Evolutionary conservation across 2,797 vertebrate genomes (phyloP), one percentile per base, ranked within the genome.

Genomic region (Micrastur ruficollis): DNA sequence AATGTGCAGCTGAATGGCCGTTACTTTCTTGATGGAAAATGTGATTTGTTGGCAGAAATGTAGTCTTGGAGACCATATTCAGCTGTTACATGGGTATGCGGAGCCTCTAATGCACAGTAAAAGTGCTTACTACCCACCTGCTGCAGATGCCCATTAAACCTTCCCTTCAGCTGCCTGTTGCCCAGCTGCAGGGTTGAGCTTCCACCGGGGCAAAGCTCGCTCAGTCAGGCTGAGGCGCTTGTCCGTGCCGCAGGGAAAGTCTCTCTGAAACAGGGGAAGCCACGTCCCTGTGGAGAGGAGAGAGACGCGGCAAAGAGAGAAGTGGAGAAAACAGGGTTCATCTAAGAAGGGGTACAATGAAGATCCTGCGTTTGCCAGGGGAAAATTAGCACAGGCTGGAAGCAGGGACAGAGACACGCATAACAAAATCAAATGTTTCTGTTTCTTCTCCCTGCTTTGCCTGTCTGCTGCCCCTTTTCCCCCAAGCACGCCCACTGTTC

Each of bases 11-110:
- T 83, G 46, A 95, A 36, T 1, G 9, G 14, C 32, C 1, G 1
- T 93, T 93, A 42, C 26, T 83, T 87, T 92, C 65, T 78, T 83
- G 29, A 34, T 78, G 89, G 83, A 91, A 94, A 93, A 89, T 59
- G 42, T 63, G 67, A 78, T 94, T 91, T 89, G 25, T 65, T 92
- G 29, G 1, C 67, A 89, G 89, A 90, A 94, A 44, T 3, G 12
- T 78, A 32, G 55, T 65, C 76, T 67, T 94, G 81, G 74, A 85
- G 83, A 61, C 34, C 32, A 14, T 11, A 14, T 81, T 92, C 71
- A 86, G 68, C 75, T 85, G 53, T 94, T 92, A 59, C 17, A 50
- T 0, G n/a, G 34, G 29, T 81, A 38, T 50, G 65, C 0, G 0
- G 81, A 52, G 36, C 61, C 32, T 62, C 47, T 67, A 61, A 63